phyloP scores from a whole-genome alignment of 2,113 vertebrate species.

The Equus quagga region DNA sequence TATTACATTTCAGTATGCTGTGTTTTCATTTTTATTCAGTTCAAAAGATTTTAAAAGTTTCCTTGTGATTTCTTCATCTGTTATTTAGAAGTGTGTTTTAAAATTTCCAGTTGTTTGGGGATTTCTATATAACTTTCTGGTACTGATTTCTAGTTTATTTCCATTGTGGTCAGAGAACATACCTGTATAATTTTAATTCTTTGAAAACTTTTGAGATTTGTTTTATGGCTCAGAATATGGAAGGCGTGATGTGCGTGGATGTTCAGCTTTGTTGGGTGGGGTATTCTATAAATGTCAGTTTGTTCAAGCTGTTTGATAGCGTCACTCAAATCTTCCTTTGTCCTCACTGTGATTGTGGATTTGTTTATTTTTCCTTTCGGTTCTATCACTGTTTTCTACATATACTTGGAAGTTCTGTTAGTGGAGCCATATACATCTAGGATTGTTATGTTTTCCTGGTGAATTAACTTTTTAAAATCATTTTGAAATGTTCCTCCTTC shows the following conservation, averaged over 20 bases:
- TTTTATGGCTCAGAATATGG: not conserved
- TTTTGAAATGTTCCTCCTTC: conserved; percentile 4
- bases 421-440: not conserved
- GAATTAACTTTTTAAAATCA: not conserved
- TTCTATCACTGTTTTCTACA: not conserved
- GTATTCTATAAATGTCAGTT: not conserved
- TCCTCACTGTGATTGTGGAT: not conserved
- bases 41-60: not conserved
- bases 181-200: not conserved
- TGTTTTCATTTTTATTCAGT: conserved; percentile 27
- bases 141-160: conserved; percentile 14
- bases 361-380: not conserved
- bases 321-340: not conserved
- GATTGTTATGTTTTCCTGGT: conserved; percentile 10
- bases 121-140: not conserved
- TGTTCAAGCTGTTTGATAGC: not conserved
- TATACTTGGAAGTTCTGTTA: not conserved
- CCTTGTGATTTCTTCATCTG: not conserved
- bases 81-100: not conserved
- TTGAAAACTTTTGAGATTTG: not conserved
- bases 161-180: not conserved
- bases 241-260: not conserved
- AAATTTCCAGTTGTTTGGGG: not conserved
- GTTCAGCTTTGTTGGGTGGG: not conserved
- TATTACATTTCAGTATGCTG: not conserved